phyloP scores from a whole-genome alignment of 2,113 vertebrate genomes.

The Trematomus loennbergii region DNA sequence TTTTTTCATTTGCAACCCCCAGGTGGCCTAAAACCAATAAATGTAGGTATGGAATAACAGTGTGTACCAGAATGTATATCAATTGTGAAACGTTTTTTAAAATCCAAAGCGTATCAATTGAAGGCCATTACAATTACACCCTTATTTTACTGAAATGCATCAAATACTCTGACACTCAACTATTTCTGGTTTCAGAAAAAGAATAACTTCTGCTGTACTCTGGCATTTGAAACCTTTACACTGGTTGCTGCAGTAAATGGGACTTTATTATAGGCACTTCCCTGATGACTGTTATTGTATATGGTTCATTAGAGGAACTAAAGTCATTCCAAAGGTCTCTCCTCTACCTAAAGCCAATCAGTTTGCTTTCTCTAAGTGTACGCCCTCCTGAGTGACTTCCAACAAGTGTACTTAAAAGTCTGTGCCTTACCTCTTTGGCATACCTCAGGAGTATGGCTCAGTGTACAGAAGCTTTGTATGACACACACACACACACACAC shows the following conservation, averaged over 20 bases:
- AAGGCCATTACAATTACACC: not conserved
- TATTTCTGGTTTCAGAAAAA: not conserved
- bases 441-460: not conserved
- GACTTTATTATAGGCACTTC: not conserved
- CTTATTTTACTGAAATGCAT: not conserved
- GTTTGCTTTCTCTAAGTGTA: constrained; percentile 38
- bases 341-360: constrained; percentile 24
- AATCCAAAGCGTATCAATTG: not conserved
- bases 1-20: not conserved
- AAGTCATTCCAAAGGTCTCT: constrained; percentile 35
- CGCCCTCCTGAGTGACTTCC: constrained; percentile 26
- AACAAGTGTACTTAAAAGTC: constrained; percentile 51
- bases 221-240: constrained; percentile 18
- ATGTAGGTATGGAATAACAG: not conserved
- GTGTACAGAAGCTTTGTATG: not conserved
- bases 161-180: not conserved
- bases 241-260: constrained; percentile 10
- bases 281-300: not conserved
- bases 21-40: not conserved
- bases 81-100: not conserved
- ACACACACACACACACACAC: not conserved
- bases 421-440: constrained; percentile 9
- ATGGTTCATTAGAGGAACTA: constrained; percentile 25
- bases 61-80: too few relatives aligned
- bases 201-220: not conserved